Evolutionary conservation across 2,888 invertebrate species (phyloP).

Genomic region (Ectemnius continuus): DNA sequence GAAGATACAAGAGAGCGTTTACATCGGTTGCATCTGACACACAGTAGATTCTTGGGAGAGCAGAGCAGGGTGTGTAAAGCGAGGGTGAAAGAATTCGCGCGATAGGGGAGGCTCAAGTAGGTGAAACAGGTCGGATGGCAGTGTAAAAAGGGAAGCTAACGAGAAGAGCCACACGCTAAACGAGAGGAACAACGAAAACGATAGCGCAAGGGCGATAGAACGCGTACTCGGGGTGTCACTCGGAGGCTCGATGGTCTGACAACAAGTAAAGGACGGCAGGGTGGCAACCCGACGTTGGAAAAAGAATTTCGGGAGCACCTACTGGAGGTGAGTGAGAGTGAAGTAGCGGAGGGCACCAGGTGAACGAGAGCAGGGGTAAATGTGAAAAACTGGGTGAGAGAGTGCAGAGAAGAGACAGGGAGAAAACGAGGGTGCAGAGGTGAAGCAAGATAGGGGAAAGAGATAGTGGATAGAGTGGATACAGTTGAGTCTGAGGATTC

Average conservation of each 20-base stretch:
- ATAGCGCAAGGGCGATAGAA: constrained; percentile 38
- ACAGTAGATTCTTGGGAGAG: too few species aligned
- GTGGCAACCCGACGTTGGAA: constrained; percentile 41
- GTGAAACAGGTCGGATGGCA: not conserved
- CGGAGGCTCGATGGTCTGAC: constrained; percentile 25
- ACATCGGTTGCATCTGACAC: too few species aligned
- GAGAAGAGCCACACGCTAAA: constrained; percentile 17
- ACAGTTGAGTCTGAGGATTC: constrained; percentile 63
- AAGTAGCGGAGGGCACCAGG: constrained; percentile 27
- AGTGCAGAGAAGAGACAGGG: constrained; percentile 27
- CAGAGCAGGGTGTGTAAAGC: constrained; percentile 27
- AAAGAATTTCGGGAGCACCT: constrained; percentile 53
- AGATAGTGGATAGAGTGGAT: constrained; percentile 56
- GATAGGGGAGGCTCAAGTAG: constrained; percentile 15
- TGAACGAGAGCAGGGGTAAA: constrained; percentile 23
- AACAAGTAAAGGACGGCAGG: constrained; percentile 9
- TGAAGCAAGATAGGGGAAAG: constrained; percentile 45
- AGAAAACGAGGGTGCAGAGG: constrained; percentile 23
- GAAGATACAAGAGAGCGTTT: too few species aligned
- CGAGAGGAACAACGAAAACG: constrained; percentile 45
- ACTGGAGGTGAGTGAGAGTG: constrained; percentile 35
- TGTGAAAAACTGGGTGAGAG: constrained; percentile 16
- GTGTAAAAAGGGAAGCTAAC: constrained; percentile 9
- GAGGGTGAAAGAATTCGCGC: constrained; percentile 9
- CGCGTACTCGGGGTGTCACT: constrained; percentile 45